Evolutionary conservation across 53 echinoderm and acorn worm species (phyloP), one percentile per base, ranked within the genome.

Genomic region (Henricia sp.): DNA sequence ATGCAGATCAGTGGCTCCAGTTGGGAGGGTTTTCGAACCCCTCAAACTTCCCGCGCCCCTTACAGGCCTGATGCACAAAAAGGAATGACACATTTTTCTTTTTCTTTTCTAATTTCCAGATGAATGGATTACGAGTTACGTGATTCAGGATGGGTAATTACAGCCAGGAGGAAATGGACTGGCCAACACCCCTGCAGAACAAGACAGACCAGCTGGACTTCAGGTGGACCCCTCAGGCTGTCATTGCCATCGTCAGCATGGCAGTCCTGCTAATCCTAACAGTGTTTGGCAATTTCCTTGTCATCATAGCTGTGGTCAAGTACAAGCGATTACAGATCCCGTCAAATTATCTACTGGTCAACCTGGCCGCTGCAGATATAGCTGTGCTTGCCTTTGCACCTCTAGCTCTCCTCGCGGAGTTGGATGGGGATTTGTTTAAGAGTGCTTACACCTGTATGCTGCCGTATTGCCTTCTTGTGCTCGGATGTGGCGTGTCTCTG

Each of bases 251-350:
- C 24, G 80, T 73, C 48, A 66, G 90, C 11, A 88, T 93, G 19
- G 82, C 77, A 10, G 4, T 93, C 1, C 84, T 96, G 28, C 30
- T 87, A 24, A 62, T 77, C 37, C 28, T 90, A 26, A 92, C 94
- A 3, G 42, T 94, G 19, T 68, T 92, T 68, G 90, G 92, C 38
- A 99, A 92, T 43, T 28, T 89, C 27, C 50, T 99, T 52, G 89
- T 94, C 12, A 89, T 99, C 1, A 37, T 92, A 20, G 83, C 90
- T 0, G 84, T 99, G 20, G 51, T 63, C 3, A 94, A 94, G 68
- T 99, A 90, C 83, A 99, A 99, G 55, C 71, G 99, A 38, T 76
- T 99, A 29, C 99, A 95, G 88, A 99, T 99, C 60, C 99, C 99
- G 21, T 90, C 99, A 62, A 94, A 99, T 54, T 94, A 90, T 83